phyloP scores from a whole-genome alignment of 2,888 invertebrate species.

The Archaeoteleia sp. region DNA sequence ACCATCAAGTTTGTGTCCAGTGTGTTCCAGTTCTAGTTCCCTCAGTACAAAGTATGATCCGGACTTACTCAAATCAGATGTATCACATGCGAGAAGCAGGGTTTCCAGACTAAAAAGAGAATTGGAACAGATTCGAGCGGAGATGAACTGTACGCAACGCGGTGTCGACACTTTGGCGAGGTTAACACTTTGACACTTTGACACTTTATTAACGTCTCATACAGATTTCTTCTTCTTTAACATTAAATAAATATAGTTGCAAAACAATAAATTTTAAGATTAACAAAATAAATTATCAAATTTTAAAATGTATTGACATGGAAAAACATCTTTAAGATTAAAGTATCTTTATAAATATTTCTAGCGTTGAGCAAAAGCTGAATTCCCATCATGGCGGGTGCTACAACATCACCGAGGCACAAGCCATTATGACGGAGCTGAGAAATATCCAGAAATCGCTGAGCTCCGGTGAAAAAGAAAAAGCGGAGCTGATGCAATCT shows the following conservation, averaged over 20 bases:
- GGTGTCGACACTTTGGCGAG: conserved; percentile 94
- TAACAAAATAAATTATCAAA: too few species aligned
- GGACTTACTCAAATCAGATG: conserved; percentile 93
- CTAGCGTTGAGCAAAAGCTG: conserved; percentile 92
- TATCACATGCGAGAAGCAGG: conserved; percentile 90
- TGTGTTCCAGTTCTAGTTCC: conserved; percentile 91
- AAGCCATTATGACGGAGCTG: conserved; percentile 96
- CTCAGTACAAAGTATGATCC: conserved; percentile 96
- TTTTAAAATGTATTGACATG: too few species aligned
- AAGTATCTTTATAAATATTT: too few species aligned
- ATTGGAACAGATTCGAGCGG: conserved; percentile 91
- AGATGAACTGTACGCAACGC: conserved; percentile 92
- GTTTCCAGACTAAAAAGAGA: conserved; percentile 93
- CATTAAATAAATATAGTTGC: too few species aligned
- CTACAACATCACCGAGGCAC: conserved; percentile 95
- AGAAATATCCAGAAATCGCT: conserved; percentile 94
- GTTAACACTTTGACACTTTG: too few species aligned
- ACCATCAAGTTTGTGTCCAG: conserved; percentile 72
- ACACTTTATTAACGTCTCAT: too few species aligned
- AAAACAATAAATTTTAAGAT: too few species aligned
- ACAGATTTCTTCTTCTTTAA: too few species aligned
- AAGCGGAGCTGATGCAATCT: conserved; percentile 95
- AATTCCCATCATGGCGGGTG: conserved; percentile 88
- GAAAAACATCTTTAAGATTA: conserved; percentile 2
- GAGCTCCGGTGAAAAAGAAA: conserved; percentile 93